These are phyloP conservation scores for Pseudolycoriella hygida DNA, from an alignment of 2,888 invertebrate species.

Conservation along the genomic window DNA sequence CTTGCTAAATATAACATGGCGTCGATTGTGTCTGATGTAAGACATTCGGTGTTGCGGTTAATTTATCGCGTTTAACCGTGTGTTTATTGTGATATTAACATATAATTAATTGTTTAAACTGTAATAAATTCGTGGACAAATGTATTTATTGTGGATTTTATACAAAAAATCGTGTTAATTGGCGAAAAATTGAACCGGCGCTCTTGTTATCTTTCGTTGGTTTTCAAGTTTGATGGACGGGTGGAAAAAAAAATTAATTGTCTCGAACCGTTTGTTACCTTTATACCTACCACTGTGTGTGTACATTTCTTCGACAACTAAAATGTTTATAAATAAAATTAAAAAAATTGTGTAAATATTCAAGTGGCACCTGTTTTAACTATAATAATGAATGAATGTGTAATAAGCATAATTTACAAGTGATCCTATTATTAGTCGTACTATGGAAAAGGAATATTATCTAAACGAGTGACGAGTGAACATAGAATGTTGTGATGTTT, in stretches of 20 bases:
- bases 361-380: no score
- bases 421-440: no score
- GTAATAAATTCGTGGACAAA: not conserved
- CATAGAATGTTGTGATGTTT: no score
- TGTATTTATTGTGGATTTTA: not conserved
- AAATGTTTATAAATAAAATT: no score
- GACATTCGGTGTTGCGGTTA: not conserved
- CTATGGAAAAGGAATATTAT: no score
- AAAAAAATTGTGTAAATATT: no score
- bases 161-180: not conserved
- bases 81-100: not conserved
- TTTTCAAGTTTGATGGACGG: not conserved
- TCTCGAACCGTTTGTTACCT: not conserved
- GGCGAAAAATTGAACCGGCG: not conserved
- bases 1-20: slow-evolving; percentile 13
- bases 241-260: not conserved
- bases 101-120: not conserved
- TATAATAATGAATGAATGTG: no score
- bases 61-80: not conserved
- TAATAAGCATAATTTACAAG: no score
- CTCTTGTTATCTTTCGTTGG: not conserved
- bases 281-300: no score
- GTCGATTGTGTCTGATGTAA: slow-evolving; percentile 11
- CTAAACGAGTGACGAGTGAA: no score
- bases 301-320: no score